Conservation (phyloP, 2,888 invertebrate species). For the Minunthozetes semirufus region DNA sequence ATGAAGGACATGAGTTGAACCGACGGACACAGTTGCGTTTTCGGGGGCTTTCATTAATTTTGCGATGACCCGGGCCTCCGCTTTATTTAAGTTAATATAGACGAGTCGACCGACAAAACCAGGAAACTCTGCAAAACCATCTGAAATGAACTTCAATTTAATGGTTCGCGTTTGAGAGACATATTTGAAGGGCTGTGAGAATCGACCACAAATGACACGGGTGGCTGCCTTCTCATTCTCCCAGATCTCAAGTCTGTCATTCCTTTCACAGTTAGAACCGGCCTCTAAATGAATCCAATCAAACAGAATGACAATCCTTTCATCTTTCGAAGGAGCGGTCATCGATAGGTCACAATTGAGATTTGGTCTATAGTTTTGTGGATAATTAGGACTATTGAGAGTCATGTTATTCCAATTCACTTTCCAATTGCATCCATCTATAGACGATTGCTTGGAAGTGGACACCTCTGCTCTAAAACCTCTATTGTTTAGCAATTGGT, state of each 20-base stretch:
- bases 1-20: slow-evolving; percentile 40
- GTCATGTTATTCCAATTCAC: slow-evolving; percentile 40
- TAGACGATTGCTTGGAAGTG: background rate
- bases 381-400: slow-evolving; percentile 43
- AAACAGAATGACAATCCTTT: slow-evolving; percentile 40
- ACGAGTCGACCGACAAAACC: slow-evolving; percentile 28
- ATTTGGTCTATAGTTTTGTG: slow-evolving; percentile 40
- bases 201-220: slow-evolving; percentile 33
- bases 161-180: slow-evolving; percentile 21
- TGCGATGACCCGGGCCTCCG: background rate
- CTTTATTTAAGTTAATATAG: background rate
- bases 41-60: slow-evolving; percentile 36
- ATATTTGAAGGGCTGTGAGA: slow-evolving; percentile 33
- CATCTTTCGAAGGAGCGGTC: slow-evolving; percentile 38
- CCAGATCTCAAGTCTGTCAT: slow-evolving; percentile 38
- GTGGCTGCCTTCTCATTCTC: slow-evolving; percentile 29
- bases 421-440: slow-evolving; percentile 41
- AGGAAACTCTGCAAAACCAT: slow-evolving; percentile 22
- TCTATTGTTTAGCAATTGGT: slow-evolving; percentile 40
- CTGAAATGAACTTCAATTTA: slow-evolving; percentile 33
- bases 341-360: slow-evolving; percentile 41
- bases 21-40: slow-evolving; percentile 41
- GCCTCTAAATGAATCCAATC: slow-evolving; percentile 41
- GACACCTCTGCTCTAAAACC: slow-evolving; percentile 41
- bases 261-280: slow-evolving; percentile 38